Percentiles rank a stretch among this genome's conserved stretches.
Conservation (phyloP, 35 echinoderm and acorn worm genomes). For the Apostichopus parvimensis region DNA sequence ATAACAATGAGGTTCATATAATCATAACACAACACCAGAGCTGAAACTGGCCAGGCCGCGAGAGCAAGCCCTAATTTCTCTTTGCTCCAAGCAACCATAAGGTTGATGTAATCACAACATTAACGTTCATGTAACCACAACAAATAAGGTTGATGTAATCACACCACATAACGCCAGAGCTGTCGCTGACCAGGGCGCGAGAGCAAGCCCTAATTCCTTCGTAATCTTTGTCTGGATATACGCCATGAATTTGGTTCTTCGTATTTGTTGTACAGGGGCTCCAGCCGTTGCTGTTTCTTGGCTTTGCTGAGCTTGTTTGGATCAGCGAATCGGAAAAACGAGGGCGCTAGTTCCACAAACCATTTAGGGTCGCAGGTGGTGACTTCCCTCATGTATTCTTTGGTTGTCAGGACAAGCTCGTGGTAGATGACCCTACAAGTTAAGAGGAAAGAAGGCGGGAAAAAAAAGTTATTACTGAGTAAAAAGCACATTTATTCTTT, state of each 20-base stretch:
- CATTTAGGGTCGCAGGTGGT: conserved; percentile 93
- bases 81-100: too few species aligned
- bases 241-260: conserved; percentile 99
- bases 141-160: too few species aligned
- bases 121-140: too few species aligned
- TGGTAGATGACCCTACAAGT: conserved; percentile 90
- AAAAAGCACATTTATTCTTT: too few species aligned
- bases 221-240: conserved; percentile 91
- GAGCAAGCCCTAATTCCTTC: conserved; percentile 65
- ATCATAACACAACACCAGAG: too few species aligned
- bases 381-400: conserved; percentile 98
- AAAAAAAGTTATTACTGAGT: too few species aligned
- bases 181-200: too few species aligned
- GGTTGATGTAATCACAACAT: too few species aligned
- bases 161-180: too few species aligned
- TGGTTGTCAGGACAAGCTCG: conserved; percentile 97
- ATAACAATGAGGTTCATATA: too few species aligned
- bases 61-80: too few species aligned
- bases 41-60: too few species aligned
- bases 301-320: conserved; percentile 93
- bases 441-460: neutral
- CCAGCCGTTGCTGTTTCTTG: conserved; percentile 98
- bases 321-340: conserved; percentile 93
- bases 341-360: conserved; percentile 87
- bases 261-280: conserved; percentile 99